A percentile compares a stretch with the other conserved stretches of the same genome.
Conservation (phyloP, 23 tunicate genomes). For the Ascidia mentula region DNA sequence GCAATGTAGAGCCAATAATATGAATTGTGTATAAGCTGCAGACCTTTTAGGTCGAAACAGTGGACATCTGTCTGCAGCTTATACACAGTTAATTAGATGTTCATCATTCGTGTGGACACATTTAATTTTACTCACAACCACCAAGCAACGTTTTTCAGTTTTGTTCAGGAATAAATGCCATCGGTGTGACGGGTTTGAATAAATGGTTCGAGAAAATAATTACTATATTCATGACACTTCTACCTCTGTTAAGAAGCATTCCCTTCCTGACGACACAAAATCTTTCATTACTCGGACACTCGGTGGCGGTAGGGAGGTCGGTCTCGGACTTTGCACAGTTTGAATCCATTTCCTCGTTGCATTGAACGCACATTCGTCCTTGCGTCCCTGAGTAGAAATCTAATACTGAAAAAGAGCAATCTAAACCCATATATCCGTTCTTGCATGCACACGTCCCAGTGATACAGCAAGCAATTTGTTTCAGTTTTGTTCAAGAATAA, state of each 20-base stretch:
- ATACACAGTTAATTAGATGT: no score
- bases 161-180: no score
- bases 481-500: no score
- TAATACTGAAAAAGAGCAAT: conserved; percentile 18
- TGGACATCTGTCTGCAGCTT: no score
- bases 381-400: no score
- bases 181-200: no score
- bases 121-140: background rate
- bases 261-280: background rate
- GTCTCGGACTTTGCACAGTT: background rate
- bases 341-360: background rate
- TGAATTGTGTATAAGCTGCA: no score
- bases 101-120: background rate
- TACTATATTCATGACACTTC: no score
- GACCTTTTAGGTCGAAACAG: no score
- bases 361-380: background rate
- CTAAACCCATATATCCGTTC: conserved; percentile 1
- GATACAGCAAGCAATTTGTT: no score
- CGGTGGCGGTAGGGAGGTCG: background rate
- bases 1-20: no score
- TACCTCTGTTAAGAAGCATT: background rate
- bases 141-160: background rate
- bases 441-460: conserved; percentile 33
- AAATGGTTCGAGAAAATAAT: no score
- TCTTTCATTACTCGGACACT: background rate